phyloP scores from a whole-genome alignment of 2,888 invertebrate genomes.

The Lomographa bimaculata region DNA sequence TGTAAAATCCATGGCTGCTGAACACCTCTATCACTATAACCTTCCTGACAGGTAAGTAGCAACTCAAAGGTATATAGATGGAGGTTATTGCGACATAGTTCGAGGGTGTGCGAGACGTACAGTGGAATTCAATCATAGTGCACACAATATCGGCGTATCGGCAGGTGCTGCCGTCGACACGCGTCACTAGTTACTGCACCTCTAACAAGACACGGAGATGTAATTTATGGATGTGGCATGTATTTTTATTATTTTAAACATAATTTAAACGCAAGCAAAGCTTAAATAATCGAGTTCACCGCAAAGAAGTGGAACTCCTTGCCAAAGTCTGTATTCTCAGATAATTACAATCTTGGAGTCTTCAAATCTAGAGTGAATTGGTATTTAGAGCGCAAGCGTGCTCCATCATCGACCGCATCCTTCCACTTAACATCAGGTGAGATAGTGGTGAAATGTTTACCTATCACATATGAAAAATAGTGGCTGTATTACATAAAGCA shows the following conservation, averaged over 20 bases:
- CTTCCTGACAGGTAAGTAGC: not conserved
- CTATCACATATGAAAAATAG: no score
- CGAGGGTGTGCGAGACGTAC: conserved; percentile 1
- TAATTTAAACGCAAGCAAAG: no score
- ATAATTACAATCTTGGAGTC: no score
- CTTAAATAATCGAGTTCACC: no score
- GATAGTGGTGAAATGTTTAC: no score
- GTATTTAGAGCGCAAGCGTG: no score
- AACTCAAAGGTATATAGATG: conserved; percentile 1
- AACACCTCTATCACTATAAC: conserved; percentile 2
- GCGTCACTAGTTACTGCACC: conserved; percentile 64
- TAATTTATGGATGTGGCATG: conserved; percentile 7
- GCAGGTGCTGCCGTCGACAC: conserved; percentile 55
- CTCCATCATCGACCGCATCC: no score
- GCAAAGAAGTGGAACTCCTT: no score
- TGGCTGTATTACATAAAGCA: no score
- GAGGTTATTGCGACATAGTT: conserved; percentile 5
- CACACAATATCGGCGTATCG: conserved; percentile 36
- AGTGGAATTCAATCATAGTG: conserved; percentile 33
- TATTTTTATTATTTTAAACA: not conserved
- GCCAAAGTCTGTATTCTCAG: no score
- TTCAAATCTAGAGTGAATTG: no score
- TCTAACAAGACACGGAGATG: conserved; percentile 58
- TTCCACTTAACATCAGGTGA: no score
- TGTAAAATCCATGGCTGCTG: not conserved